These are phyloP conservation scores for Sycophila sp. DNA, from an alignment of 1,140 invertebrate genomes.

Conservation along the genomic window DNA sequence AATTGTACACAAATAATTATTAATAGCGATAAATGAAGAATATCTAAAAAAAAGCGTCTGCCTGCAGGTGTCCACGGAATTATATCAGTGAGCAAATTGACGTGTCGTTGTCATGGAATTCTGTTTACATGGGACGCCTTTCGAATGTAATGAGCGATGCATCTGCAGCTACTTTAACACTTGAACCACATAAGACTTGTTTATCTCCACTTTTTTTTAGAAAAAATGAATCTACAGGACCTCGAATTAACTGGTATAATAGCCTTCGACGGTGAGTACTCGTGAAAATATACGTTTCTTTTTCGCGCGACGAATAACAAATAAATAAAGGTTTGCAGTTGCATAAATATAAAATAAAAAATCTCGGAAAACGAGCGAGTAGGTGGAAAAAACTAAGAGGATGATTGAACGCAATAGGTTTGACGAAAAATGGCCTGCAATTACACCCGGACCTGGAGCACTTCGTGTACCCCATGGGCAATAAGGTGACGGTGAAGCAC, in stretches of 20 bases:
- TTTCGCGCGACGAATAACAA: background rate
- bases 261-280: conserved; percentile 75
- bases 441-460: conserved; percentile 82
- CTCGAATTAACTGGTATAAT: conserved; percentile 75
- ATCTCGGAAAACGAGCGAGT: too few species aligned
- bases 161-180: background rate
- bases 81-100: too few species aligned
- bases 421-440: conserved; percentile 75
- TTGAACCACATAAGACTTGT: background rate
- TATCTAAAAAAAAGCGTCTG: background rate
- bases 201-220: background rate
- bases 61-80: too few species aligned
- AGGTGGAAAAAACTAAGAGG: too few species aligned
- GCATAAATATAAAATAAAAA: too few species aligned
- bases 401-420: conserved; percentile 72
- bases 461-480: conserved; percentile 85
- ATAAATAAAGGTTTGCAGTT: too few species aligned
- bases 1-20: background rate
- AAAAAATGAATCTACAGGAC: conserved; percentile 66
- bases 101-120: conserved; percentile 39
- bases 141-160: background rate
- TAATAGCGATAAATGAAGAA: background rate
- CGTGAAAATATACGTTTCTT: too few species aligned
- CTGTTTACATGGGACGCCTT: conserved; percentile 25
- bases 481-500: conserved; percentile 83